Evolutionary conservation across 2,888 invertebrate genomes (phyloP).

Genomic region (Diaprepes abbreviatus): DNA sequence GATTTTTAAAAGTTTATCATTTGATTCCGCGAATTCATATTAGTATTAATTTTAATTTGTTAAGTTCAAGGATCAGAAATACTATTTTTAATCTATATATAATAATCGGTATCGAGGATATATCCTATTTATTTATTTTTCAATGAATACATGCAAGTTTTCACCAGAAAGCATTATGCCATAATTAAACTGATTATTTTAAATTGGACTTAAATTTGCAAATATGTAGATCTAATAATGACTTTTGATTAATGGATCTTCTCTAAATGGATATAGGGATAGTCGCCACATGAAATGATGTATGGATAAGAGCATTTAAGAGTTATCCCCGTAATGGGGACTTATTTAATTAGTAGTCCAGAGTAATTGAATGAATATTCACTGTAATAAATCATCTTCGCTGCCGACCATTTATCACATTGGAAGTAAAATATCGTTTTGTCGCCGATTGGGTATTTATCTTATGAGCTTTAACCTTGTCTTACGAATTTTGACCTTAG

Average conservation of each 20-base stretch:
- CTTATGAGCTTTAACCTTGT: neutral
- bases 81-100: too few relatives aligned
- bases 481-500: too few relatives aligned
- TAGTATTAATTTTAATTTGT: too few relatives aligned
- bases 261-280: neutral
- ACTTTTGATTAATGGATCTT: neutral
- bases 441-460: neutral
- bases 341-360: conserved; percentile 38
- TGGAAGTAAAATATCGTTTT: neutral
- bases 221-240: neutral
- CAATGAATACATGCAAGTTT: too few relatives aligned
- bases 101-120: too few relatives aligned
- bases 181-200: too few relatives aligned
- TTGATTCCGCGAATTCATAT: too few relatives aligned
- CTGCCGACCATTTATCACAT: conserved; percentile 1
- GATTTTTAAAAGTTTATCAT: too few relatives aligned
- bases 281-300: conserved; percentile 23
- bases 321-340: conserved; percentile 35
- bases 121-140: too few relatives aligned
- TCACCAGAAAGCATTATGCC: too few relatives aligned
- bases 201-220: neutral
- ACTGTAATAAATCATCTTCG: conserved; percentile 37
- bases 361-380: conserved; percentile 39
- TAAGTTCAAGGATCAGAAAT: too few relatives aligned
- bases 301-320: conserved; percentile 36